phyloP scores from a whole-genome alignment of 1,140 invertebrate genomes.

The Amyelois transitella region DNA sequence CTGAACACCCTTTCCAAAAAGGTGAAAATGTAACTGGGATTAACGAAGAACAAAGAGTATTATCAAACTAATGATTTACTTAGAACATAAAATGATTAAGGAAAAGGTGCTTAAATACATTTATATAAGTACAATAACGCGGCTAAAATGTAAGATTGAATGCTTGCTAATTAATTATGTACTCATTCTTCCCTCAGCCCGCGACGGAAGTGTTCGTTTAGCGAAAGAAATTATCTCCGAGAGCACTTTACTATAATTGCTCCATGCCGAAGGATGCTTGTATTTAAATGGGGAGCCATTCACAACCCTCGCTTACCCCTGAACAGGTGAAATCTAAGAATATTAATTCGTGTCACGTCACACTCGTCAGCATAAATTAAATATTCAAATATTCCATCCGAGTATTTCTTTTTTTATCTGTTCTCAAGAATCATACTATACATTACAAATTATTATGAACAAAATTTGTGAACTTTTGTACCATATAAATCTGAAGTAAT shows the following conservation, averaged over 20 bases:
- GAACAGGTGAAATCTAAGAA: background rate
- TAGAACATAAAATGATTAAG: background rate
- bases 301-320: background rate
- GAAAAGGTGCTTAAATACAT: background rate
- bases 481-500: too few species aligned
- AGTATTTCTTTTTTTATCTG: too few species aligned
- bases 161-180: background rate
- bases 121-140: background rate
- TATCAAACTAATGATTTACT: too few species aligned
- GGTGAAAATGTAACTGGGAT: too few species aligned
- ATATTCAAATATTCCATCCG: background rate
- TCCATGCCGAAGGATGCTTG: constrained; percentile 2
- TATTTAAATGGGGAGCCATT: constrained; percentile 3
- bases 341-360: background rate
- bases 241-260: constrained; percentile 7
- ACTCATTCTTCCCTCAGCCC: background rate
- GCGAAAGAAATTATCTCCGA: constrained; percentile 1
- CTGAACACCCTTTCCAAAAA: too few species aligned
- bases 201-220: background rate
- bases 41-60: too few species aligned
- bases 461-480: too few species aligned
- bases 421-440: too few species aligned
- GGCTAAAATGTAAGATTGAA: background rate
- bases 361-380: background rate
- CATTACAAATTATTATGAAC: too few species aligned